phyloP scores from a whole-genome alignment of 2,888 invertebrate species.

The Habrosyne pyritoides region DNA sequence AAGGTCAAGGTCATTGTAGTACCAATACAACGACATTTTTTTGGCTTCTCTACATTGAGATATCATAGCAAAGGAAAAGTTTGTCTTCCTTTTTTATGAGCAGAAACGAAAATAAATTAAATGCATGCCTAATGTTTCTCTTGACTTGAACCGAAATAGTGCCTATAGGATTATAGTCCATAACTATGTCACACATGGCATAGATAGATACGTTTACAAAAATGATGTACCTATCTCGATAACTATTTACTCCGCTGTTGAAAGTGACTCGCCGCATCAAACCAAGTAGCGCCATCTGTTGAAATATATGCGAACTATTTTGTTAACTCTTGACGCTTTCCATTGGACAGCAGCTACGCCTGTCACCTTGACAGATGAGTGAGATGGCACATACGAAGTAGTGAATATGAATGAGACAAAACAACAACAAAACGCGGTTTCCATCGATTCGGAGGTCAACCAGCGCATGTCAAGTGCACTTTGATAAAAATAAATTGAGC shows the following conservation, averaged over 20 bases:
- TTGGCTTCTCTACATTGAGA: no score
- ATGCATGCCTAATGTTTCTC: no score
- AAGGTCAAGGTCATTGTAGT: no score
- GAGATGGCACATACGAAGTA: conserved; percentile 17
- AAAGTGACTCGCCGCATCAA: conserved; percentile 14
- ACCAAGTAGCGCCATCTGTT: conserved; percentile 68
- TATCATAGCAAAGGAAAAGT: no score
- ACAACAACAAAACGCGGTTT: conserved; percentile 70
- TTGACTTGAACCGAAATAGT: no score
- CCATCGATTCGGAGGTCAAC: conserved; percentile 78
- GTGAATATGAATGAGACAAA: conserved; percentile 52
- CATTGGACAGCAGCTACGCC: conserved; percentile 55
- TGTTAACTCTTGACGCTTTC: conserved; percentile 27
- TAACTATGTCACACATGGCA: no score
- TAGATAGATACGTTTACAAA: no score
- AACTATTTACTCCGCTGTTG: neutral
- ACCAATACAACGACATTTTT: no score
- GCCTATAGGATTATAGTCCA: no score
- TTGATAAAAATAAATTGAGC: conserved; percentile 57
- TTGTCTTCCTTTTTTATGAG: no score
- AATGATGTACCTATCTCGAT: neutral
- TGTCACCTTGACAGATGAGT: conserved; percentile 52
- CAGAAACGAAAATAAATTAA: no score
- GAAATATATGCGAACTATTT: conserved; percentile 45
- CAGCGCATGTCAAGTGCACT: conserved; percentile 73